Evolutionary conservation across 1,140 invertebrate species (phyloP).

Genomic region (Capitella teleta): DNA sequence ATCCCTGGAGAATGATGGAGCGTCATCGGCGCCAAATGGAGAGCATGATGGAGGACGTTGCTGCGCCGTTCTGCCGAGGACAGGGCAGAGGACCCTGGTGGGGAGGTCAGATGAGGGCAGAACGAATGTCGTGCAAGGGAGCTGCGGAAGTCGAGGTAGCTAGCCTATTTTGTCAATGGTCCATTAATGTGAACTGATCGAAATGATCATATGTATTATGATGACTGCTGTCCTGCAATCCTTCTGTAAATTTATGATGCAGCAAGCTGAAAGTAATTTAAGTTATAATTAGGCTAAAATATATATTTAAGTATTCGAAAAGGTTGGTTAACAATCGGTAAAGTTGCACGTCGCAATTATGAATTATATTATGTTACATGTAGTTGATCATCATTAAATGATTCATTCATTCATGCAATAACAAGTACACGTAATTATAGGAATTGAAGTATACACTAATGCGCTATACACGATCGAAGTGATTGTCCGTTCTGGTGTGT

Average conservation of each 20-base stretch:
- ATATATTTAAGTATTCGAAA: background rate
- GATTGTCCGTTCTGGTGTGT: background rate
- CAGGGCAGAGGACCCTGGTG: background rate
- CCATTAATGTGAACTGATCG: background rate
- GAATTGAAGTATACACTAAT: background rate
- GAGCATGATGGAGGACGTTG: constrained; percentile 2
- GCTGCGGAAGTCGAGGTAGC: background rate
- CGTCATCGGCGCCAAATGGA: background rate
- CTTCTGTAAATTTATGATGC: background rate
- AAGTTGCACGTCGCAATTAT: background rate
- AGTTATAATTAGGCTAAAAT: background rate
- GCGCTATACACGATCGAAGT: background rate
- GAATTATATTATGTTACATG: background rate
- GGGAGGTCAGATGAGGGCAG: background rate
- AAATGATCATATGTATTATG: background rate
- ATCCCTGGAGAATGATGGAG: background rate
- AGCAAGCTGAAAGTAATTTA: background rate
- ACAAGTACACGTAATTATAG: background rate
- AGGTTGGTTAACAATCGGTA: background rate
- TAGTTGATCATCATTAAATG: background rate
- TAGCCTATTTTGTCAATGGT: background rate
- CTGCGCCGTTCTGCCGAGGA: background rate
- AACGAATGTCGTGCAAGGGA: no score
- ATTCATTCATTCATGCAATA: background rate
- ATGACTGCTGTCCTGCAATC: background rate